Conservation (phyloP, 2,888 invertebrate species). For the Calliopum simillimum region DNA sequence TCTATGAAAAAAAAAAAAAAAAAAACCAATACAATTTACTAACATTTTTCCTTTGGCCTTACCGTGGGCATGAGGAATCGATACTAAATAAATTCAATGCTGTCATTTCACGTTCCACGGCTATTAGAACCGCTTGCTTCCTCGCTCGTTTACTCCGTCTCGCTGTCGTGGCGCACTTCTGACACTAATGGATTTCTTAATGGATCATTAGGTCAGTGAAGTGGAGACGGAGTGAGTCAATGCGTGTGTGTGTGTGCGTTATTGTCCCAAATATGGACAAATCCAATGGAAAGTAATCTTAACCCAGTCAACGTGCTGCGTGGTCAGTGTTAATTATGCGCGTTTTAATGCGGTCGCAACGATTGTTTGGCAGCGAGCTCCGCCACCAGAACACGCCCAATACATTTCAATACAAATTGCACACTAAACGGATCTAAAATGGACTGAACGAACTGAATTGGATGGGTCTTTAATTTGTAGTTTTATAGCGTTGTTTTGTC, state of each 20-base stretch:
- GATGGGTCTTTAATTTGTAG: neutral
- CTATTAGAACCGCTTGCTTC: neutral
- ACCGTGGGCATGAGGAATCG: conserved; percentile 1
- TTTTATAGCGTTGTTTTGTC: neutral
- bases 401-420: conserved; percentile 23
- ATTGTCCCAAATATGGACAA: conserved; percentile 41
- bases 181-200: conserved; percentile 55
- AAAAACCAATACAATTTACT: no score
- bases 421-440: neutral
- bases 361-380: conserved; percentile 23
- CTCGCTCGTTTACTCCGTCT: neutral
- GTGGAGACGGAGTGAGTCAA: conserved; percentile 33
- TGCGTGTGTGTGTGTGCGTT: conserved; percentile 31
- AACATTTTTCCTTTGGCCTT: no score
- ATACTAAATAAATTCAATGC: conserved; percentile 15
- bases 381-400: conserved; percentile 23
- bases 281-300: conserved; percentile 34
- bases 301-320: conserved; percentile 54
- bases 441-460: no score
- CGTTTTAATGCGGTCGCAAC: conserved; percentile 33
- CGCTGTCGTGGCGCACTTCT: neutral
- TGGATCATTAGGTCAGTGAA: conserved; percentile 63
- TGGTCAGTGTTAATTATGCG: conserved; percentile 60
- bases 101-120: neutral
- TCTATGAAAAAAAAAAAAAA: no score